These are phyloP conservation scores for Ctena decussata DNA, from an alignment of 2,888 invertebrate genomes.

Conservation along the genomic window DNA sequence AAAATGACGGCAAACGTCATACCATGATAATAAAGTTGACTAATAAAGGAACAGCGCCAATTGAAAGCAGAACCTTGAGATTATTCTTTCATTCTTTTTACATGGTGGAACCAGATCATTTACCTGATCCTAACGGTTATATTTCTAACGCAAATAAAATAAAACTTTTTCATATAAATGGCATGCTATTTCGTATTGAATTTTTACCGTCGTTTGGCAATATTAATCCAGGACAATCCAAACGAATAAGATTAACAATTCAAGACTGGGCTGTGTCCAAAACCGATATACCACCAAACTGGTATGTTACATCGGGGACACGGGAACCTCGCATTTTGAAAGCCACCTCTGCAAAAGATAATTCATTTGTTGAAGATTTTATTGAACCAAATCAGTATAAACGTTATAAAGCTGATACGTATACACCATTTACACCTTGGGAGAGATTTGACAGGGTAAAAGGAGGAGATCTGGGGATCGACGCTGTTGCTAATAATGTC, in stretches of 20 bases:
- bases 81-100: conserved; percentile 79
- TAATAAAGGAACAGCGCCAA: conserved; percentile 51
- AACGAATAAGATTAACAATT: conserved; percentile 66
- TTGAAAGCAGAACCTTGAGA: conserved; percentile 58
- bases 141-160: conserved; percentile 60
- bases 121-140: conserved; percentile 67
- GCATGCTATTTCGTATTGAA: conserved; percentile 75
- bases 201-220: conserved; percentile 69
- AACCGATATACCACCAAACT: conserved; percentile 77
- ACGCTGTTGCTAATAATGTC: conserved; percentile 40
- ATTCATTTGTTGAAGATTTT: conserved; percentile 74
- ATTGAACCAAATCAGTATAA: conserved; percentile 74
- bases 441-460: conserved; percentile 69
- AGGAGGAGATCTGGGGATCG: conserved; percentile 44
- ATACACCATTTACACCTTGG: conserved; percentile 76
- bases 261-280: conserved; percentile 78
- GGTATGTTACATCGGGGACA: conserved; percentile 71
- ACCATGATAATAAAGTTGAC: conserved; percentile 56
- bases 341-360: conserved; percentile 64
- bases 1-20: conserved; percentile 64
- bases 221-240: conserved; percentile 62
- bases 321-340: conserved; percentile 62
- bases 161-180: conserved; percentile 73
- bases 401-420: conserved; percentile 67
- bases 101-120: conserved; percentile 76